phyloP scores from a whole-genome alignment of 2,113 vertebrate genomes.

The Eurypyga helias region DNA sequence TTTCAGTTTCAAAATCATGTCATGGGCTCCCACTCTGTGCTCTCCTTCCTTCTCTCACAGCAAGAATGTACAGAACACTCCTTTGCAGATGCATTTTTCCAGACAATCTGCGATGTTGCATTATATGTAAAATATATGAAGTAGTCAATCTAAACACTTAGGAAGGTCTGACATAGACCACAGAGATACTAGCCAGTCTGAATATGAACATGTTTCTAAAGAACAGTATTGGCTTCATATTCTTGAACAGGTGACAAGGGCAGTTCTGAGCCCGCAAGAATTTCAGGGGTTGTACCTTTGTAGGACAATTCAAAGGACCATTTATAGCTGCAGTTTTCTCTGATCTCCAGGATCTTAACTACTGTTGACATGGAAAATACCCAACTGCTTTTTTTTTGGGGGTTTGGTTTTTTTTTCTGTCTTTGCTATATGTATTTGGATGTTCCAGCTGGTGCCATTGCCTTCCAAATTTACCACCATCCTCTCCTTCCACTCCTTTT shows the following conservation, averaged over 20 bases:
- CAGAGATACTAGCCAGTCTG: not conserved
- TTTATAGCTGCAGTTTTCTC: not conserved
- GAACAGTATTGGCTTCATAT: not conserved
- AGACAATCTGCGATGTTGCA: not conserved
- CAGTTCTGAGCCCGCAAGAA: not conserved
- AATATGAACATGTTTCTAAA: not conserved
- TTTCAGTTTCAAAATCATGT: not conserved
- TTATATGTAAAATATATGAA: not conserved
- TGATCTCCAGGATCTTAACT: not conserved
- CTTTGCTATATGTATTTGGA: not conserved
- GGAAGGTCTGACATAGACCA: not conserved
- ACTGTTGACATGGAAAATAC: not conserved
- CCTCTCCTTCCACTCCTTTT: not conserved
- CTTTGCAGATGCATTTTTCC: not conserved
- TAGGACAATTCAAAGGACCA: not conserved
- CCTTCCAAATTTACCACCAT: not conserved
- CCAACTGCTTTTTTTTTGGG: not conserved
- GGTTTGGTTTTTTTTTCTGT: not conserved
- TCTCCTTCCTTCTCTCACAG: not conserved
- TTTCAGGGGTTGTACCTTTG: not conserved
- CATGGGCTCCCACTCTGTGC: not conserved
- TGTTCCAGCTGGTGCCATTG: not conserved
- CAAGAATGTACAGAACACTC: accelerated
- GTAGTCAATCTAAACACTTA: not conserved
- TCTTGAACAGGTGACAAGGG: not conserved